Percentiles rank a stretch among this genome's conserved stretches.
Evolutionary conservation across 2,113 vertebrate species (phyloP).

Genomic region (Puffinus mauretanicus): DNA sequence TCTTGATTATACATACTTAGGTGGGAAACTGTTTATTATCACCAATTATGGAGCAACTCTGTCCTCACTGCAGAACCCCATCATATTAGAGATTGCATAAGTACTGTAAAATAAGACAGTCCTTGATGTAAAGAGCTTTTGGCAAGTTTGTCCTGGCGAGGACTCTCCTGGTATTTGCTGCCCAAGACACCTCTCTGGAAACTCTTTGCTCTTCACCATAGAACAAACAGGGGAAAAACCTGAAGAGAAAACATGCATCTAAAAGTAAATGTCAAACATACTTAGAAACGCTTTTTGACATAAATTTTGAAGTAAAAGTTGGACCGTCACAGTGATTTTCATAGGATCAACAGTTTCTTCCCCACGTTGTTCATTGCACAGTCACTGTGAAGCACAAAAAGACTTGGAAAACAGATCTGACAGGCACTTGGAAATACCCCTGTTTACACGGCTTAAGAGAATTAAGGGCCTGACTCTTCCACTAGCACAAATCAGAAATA

Average conservation of each 20-base stretch:
- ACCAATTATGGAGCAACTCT: neutral
- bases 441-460: conserved; percentile 18
- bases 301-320: neutral
- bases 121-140: neutral
- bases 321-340: neutral
- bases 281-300: neutral
- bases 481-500: conserved; percentile 5
- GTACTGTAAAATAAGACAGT: neutral
- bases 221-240: neutral
- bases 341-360: neutral
- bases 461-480: conserved; percentile 17
- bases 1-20: neutral
- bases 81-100: neutral
- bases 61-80: neutral
- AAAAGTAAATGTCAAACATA: neutral
- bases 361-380: neutral
- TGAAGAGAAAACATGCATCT: neutral
- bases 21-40: conserved; percentile 38
- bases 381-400: neutral
- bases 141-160: neutral
- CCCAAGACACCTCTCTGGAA: neutral
- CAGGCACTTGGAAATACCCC: neutral
- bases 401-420: neutral
- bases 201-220: neutral
- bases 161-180: neutral